Percentiles rank a stretch among this genome's conserved stretches.
Conservation (phyloP, 2,888 invertebrate species). For the Diabrotica balteata region DNA sequence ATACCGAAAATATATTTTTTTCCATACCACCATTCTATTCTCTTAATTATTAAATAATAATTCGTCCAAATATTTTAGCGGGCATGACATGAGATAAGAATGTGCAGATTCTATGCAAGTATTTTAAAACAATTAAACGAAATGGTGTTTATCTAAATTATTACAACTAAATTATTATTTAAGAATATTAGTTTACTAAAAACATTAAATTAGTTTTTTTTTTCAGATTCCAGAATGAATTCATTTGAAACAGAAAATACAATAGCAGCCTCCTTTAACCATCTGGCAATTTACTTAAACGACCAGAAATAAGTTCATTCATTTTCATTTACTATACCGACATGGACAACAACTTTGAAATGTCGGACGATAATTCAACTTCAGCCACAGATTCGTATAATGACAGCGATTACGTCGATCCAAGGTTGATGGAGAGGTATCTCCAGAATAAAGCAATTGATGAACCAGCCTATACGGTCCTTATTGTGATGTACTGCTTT, state of each 20-base stretch:
- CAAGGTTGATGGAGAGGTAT: slow-evolving; percentile 67
- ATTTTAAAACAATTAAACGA: too few species aligned
- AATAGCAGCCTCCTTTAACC: background rate
- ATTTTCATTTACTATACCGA: background rate
- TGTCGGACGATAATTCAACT: slow-evolving; percentile 8
- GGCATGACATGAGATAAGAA: too few species aligned
- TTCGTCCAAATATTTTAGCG: too few species aligned
- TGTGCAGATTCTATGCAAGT: too few species aligned
- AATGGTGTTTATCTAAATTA: too few species aligned
- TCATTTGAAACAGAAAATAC: background rate
- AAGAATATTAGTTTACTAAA: too few species aligned
- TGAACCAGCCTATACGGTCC: slow-evolving; percentile 70
- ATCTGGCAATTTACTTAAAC: too few species aligned
- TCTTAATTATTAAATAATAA: too few species aligned
- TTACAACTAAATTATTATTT: too few species aligned
- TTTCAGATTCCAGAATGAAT: background rate
- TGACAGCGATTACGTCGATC: slow-evolving; percentile 49
- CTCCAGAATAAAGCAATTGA: slow-evolving; percentile 75
- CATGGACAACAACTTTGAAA: slow-evolving; percentile 19
- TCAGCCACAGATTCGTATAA: slow-evolving; percentile 10
- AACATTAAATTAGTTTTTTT: background rate
- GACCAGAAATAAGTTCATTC: background rate
- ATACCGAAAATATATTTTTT: too few species aligned
- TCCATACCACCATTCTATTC: too few species aligned
- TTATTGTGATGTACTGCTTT: slow-evolving; percentile 75